These are phyloP conservation scores for Eupithecia dodoneata DNA, from an alignment of 2,888 invertebrate genomes.

Conservation along the genomic window DNA sequence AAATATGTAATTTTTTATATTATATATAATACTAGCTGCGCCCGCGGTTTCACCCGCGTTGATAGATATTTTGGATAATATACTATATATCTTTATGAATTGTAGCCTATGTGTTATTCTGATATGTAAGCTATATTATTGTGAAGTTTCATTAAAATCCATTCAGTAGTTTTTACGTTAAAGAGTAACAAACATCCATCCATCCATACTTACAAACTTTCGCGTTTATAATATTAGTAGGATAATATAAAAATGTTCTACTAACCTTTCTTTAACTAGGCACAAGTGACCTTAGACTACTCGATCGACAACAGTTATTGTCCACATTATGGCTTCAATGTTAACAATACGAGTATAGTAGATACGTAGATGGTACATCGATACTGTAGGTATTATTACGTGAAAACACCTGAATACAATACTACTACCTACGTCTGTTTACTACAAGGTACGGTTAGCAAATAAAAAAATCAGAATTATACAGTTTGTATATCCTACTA, in stretches of 20 bases:
- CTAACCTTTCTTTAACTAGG: background rate
- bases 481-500: background rate
- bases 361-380: constrained; percentile 5
- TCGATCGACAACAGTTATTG: background rate
- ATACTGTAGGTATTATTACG: constrained; percentile 19
- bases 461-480: background rate
- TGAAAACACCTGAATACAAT: constrained; percentile 22
- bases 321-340: constrained; percentile 20
- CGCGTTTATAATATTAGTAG: too few relatives aligned
- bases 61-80: too few relatives aligned
- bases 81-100: too few relatives aligned
- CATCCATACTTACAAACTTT: too few relatives aligned
- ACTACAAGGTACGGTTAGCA: constrained; percentile 20
- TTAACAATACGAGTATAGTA: constrained; percentile 18
- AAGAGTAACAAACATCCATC: too few relatives aligned
- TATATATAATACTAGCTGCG: too few relatives aligned
- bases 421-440: constrained; percentile 16
- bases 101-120: too few relatives aligned
- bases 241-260: background rate
- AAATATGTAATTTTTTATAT: too few relatives aligned
- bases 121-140: too few relatives aligned
- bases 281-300: background rate
- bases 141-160: too few relatives aligned
- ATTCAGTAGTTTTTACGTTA: too few relatives aligned
- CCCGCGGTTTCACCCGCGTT: too few relatives aligned